Evolutionary conservation across 2,797 vertebrate genomes (phyloP).

Genomic region (Coilia nasus): DNA sequence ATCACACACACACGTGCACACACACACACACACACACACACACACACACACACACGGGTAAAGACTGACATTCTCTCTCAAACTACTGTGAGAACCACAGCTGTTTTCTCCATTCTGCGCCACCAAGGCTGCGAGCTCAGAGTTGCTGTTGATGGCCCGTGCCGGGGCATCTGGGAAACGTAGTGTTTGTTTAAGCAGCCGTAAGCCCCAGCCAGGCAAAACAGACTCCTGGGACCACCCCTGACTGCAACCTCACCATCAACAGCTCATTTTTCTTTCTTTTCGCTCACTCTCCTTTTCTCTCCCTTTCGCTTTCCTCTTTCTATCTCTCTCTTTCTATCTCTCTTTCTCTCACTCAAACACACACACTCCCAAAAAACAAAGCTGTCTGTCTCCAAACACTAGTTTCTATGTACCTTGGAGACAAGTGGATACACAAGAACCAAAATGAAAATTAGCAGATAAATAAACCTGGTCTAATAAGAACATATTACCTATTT

Average conservation of each 20-base stretch:
- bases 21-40: not conserved
- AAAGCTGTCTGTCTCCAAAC: not conserved
- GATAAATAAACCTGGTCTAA: not conserved
- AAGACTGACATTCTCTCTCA: not conserved
- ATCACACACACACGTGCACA: constrained; percentile 25
- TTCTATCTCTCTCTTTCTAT: no score
- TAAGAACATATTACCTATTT: not conserved
- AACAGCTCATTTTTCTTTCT: not conserved
- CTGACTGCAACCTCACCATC: not conserved
- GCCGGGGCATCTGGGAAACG: constrained; percentile 37
- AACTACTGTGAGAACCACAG: constrained; percentile 15
- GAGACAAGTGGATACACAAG: not conserved
- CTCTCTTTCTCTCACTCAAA: not conserved
- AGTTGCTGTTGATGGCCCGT: constrained; percentile 8
- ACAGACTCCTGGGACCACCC: not conserved
- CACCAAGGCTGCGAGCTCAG: not conserved
- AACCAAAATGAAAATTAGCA: not conserved
- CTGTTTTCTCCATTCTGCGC: constrained; percentile 35
- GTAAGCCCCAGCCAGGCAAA: not conserved
- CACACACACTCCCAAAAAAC: not conserved
- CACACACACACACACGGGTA: constrained; percentile 1
- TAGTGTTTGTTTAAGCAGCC: constrained; percentile 29
- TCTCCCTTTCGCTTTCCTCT: no score
- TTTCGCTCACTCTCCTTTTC: no score
- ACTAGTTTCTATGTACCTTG: not conserved